Percentiles rank a stretch among this genome's conserved stretches.
phyloP scores from a whole-genome alignment of 2,797 vertebrate species.

The Oryzias sinensis region DNA sequence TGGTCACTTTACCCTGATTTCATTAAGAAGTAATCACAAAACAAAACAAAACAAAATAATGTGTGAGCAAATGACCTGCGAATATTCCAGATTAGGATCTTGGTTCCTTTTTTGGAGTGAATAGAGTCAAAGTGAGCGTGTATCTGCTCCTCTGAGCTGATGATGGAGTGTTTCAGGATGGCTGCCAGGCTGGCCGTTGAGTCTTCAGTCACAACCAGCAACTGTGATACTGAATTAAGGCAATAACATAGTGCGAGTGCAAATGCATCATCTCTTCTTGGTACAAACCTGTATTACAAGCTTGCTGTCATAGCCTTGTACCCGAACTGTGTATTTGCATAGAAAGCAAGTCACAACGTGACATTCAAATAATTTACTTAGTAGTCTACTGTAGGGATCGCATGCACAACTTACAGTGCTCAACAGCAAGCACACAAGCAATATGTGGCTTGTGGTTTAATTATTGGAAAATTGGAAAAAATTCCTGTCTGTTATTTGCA shows the following conservation, averaged over 20 bases:
- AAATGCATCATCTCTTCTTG: background rate
- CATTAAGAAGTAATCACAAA: background rate
- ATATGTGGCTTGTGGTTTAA: background rate
- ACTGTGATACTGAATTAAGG: slow-evolving; percentile 77
- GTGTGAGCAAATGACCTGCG: slow-evolving; percentile 66
- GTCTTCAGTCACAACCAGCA: slow-evolving; percentile 82
- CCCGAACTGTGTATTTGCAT: slow-evolving; percentile 6
- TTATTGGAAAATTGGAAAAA: background rate
- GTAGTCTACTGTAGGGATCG: background rate
- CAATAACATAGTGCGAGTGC: slow-evolving; percentile 7
- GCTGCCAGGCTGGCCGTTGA: slow-evolving; percentile 82
- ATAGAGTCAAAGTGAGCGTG: slow-evolving; percentile 79
- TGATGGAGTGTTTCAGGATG: slow-evolving; percentile 81
- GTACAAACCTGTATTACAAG: background rate
- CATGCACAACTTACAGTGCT: background rate
- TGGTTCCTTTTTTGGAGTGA: slow-evolving; percentile 82
- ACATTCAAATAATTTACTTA: background rate
- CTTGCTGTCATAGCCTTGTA: background rate
- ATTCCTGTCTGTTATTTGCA: background rate
- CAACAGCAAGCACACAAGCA: background rate
- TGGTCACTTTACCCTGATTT: too few species aligned
- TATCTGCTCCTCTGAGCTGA: slow-evolving; percentile 77
- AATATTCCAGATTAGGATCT: slow-evolving; percentile 86
- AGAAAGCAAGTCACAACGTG: background rate
- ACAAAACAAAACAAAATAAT: background rate